Conservation (phyloP, 2,888 invertebrate genomes). For the Lathronympha strigana region DNA sequence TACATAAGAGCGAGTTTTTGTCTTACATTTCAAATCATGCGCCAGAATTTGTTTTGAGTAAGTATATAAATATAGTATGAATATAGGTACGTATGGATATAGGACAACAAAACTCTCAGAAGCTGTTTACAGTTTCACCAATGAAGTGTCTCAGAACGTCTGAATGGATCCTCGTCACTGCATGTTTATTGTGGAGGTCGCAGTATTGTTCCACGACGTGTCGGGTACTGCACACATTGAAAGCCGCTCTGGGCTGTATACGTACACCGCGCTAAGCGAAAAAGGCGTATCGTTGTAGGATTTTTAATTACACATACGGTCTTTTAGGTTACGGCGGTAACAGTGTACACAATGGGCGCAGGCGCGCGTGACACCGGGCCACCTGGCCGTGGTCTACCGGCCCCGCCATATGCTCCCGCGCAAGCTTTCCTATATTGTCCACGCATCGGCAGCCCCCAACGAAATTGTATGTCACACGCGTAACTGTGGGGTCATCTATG, state of each 20-base stretch:
- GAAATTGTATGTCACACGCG: constrained; percentile 41
- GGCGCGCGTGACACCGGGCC: constrained; percentile 78
- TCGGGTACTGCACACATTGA: constrained; percentile 59
- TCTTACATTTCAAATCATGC: neutral
- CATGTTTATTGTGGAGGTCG: constrained; percentile 54
- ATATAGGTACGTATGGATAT: too few relatives aligned
- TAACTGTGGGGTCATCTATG: constrained; percentile 22
- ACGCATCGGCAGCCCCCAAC: constrained; percentile 50
- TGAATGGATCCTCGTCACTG: constrained; percentile 39
- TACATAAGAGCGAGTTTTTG: neutral
- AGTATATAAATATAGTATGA: too few relatives aligned
- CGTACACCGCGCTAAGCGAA: neutral
- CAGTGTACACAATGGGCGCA: constrained; percentile 74
- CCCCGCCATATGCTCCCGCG: constrained; percentile 74
- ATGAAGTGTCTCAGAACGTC: constrained; percentile 35
- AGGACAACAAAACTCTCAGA: constrained; percentile 38
- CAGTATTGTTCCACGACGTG: constrained; percentile 62
- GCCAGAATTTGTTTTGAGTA: too few relatives aligned
- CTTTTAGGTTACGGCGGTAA: constrained; percentile 3
- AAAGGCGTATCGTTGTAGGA: neutral
- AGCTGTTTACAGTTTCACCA: constrained; percentile 36
- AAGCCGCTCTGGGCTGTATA: constrained; percentile 35
- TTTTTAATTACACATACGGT: constrained; percentile 10
- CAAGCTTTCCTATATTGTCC: constrained; percentile 44
- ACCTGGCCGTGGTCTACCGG: constrained; percentile 80